phyloP scores from a whole-genome alignment of 1,140 invertebrate genomes.

The Tyrophagus putrescentiae region DNA sequence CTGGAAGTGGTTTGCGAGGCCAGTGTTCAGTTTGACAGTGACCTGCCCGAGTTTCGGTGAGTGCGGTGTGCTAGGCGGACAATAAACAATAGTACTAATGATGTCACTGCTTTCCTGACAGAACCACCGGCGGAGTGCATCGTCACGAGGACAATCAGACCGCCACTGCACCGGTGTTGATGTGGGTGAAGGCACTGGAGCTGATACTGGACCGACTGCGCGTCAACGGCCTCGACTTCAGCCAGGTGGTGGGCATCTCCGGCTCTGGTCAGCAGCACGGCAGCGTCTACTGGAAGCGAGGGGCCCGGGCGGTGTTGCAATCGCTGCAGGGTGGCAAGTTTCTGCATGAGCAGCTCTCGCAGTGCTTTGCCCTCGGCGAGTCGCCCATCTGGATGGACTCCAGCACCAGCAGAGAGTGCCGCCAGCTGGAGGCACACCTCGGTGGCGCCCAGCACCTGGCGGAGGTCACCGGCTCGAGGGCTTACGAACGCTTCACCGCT shows the following conservation, averaged over 20 bases:
- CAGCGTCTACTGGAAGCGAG: conserved; percentile 78
- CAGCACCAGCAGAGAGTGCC: conserved; percentile 65
- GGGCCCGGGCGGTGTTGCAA: conserved; percentile 47
- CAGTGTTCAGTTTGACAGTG: conserved; percentile 70
- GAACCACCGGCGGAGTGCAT: conserved; percentile 64
- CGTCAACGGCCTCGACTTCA: conserved; percentile 58
- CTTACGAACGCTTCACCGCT: conserved; percentile 85
- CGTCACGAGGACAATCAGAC: conserved; percentile 42
- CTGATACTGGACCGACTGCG: conserved; percentile 69
- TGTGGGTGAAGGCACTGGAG: conserved; percentile 92
- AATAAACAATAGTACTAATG: conserved; percentile 8
- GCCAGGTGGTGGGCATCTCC: conserved; percentile 61
- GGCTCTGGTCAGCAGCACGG: conserved; percentile 89
- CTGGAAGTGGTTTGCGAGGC: conserved; percentile 58
- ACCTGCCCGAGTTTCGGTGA: conserved; percentile 77
- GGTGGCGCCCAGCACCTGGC: conserved; percentile 63
- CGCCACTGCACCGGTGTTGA: conserved; percentile 64
- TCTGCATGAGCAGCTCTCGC: conserved; percentile 59
- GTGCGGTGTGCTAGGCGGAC: conserved; percentile 21
- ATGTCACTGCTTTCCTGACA: conserved; percentile 29
- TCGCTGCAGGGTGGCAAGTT: conserved; percentile 55
- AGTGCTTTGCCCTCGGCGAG: conserved; percentile 52
- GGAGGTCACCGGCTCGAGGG: conserved; percentile 72
- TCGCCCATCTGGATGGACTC: conserved; percentile 97
- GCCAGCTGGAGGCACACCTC: conserved; percentile 55